A percentile compares a stretch with the other conserved stretches of the same genome.
Conservation (phyloP, 2,797 vertebrate species). For the Gouania willdenowi region DNA sequence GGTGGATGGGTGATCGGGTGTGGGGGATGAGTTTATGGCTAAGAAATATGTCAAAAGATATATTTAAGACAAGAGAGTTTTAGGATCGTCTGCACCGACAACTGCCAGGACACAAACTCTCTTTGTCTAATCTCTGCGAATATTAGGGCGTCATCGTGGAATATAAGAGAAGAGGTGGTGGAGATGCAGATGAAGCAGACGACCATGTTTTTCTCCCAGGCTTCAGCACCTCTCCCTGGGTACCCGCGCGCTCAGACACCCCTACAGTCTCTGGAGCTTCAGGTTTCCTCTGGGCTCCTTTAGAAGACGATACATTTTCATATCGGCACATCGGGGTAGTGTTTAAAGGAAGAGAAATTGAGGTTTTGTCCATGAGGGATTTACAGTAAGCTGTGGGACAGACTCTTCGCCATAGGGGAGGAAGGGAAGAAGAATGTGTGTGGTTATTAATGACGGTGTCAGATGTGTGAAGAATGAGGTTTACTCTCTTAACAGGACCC, state of each 20-base stretch:
- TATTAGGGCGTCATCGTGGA: conserved; percentile 52
- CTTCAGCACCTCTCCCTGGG: conserved; percentile 50
- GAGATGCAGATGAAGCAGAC: conserved; percentile 4
- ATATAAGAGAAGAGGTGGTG: conserved; percentile 13
- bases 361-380: conserved; percentile 60
- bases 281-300: conserved; percentile 51
- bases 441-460: conserved; percentile 74
- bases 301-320: conserved; percentile 42
- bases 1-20: background rate
- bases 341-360: conserved; percentile 34
- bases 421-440: conserved; percentile 38
- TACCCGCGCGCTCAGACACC: conserved; percentile 29
- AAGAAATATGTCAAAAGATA: conserved; percentile 20
- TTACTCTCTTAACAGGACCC: conserved; percentile 69
- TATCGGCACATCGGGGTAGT: conserved; percentile 40
- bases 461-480: conserved; percentile 70
- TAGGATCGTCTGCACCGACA: conserved; percentile 47
- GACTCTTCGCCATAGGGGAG: conserved; percentile 47
- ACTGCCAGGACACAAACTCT: conserved; percentile 17
- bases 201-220: conserved; percentile 41
- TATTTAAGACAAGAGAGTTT: conserved; percentile 46
- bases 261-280: conserved; percentile 54
- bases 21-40: conserved; percentile 6
- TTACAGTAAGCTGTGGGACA: conserved; percentile 58
- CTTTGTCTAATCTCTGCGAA: conserved; percentile 58